phyloP scores from a whole-genome alignment of 2,113 vertebrate species.

The Mastomys natalensis region DNA sequence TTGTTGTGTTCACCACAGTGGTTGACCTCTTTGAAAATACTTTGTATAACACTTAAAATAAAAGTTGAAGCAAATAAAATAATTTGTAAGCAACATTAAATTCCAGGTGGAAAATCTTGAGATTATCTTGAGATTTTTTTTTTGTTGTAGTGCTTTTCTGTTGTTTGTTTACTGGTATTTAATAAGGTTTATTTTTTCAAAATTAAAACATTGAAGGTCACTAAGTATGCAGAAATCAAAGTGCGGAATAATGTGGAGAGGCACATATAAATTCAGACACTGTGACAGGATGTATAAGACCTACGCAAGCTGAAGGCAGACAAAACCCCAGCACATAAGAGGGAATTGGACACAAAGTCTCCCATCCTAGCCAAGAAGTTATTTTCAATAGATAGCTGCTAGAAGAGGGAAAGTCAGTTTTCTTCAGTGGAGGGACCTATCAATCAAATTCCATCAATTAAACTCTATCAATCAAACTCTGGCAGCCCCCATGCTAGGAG shows the following conservation, averaged over 20 bases:
- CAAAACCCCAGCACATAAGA: neutral
- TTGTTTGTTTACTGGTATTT: neutral
- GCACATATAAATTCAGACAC: neutral
- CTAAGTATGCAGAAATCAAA: neutral
- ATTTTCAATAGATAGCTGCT: neutral
- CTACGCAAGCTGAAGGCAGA: neutral
- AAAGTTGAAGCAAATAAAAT: constrained; percentile 37
- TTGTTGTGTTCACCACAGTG: neutral
- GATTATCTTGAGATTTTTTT: neutral
- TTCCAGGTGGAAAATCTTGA: neutral
- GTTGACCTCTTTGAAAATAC: neutral
- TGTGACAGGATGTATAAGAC: neutral
- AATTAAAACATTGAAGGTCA: constrained; percentile 27
- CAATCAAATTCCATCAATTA: neutral
- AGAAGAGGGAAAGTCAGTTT: neutral
- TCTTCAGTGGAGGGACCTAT: neutral
- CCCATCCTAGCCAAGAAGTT: neutral
- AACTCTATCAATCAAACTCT: no score
- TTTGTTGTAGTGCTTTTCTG: neutral
- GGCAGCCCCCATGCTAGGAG: neutral
- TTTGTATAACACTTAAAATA: neutral
- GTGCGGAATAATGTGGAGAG: neutral
- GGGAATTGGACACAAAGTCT: neutral
- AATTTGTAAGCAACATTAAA: neutral
- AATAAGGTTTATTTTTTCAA: neutral